These are phyloP conservation scores for Bombus vancouverensis DNA, from an alignment of 1,140 invertebrate species.

Conservation along the genomic window DNA sequence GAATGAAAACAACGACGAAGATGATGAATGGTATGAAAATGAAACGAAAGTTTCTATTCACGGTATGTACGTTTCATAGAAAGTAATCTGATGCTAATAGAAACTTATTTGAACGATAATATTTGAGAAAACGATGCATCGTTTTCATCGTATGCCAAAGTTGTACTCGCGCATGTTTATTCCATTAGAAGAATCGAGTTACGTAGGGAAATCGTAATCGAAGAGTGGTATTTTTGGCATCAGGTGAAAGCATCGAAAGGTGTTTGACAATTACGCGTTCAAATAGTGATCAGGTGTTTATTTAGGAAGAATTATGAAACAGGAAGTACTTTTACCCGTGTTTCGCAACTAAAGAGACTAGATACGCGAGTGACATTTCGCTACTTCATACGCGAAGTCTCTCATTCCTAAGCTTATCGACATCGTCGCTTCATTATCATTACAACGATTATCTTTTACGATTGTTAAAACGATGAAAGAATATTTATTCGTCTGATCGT, in stretches of 20 bases:
- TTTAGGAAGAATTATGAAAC: constrained; percentile 33
- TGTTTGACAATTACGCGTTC: not conserved
- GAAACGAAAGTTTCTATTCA: too few relatives aligned
- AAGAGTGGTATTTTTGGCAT: not conserved
- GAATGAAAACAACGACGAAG: not conserved
- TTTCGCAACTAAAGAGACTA: constrained; percentile 26
- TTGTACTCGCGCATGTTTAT: not conserved
- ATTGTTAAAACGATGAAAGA: too few relatives aligned
- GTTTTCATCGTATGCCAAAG: not conserved
- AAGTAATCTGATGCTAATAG: not conserved
- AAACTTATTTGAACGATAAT: not conserved
- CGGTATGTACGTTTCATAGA: not conserved
- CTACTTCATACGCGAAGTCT: not conserved
- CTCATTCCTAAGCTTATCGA: too few relatives aligned
- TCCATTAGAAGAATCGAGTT: not conserved
- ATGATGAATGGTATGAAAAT: too few relatives aligned
- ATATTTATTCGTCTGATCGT: too few relatives aligned
- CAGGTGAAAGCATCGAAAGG: constrained; percentile 20
- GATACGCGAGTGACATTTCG: constrained; percentile 21
- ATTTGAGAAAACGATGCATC: not conserved
- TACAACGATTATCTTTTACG: too few relatives aligned
- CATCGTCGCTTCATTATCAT: too few relatives aligned
- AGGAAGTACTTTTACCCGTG: constrained; percentile 27
- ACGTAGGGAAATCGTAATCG: not conserved
- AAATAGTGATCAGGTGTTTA: constrained; percentile 10